Evolutionary conservation across 1,140 invertebrate species (phyloP).

Genomic region (Pinna nobilis): DNA sequence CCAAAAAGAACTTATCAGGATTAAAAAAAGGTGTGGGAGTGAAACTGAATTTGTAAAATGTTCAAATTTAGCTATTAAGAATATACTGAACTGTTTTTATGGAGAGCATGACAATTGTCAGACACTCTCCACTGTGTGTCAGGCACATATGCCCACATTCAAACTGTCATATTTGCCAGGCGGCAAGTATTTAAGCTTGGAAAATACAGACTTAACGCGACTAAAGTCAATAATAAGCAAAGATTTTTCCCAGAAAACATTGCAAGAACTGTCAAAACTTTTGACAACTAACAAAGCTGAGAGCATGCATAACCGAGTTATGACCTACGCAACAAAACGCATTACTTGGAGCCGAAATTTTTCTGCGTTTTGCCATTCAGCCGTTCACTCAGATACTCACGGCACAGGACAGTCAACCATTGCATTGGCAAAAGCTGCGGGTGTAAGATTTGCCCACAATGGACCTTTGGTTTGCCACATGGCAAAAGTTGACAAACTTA

Average conservation of each 20-base stretch:
- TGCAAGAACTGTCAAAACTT: background rate
- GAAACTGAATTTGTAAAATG: background rate
- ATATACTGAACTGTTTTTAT: background rate
- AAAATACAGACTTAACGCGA: background rate
- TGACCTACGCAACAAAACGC: conserved; percentile 23
- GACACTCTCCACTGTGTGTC: background rate
- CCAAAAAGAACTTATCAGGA: background rate
- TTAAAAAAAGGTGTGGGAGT: background rate
- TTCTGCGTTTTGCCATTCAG: conserved; percentile 21
- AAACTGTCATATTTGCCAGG: background rate
- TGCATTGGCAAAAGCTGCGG: background rate
- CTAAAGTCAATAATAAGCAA: background rate
- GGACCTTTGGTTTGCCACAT: conserved; percentile 5
- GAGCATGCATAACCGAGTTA: conserved; percentile 9
- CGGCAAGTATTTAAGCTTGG: background rate
- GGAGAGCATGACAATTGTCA: background rate
- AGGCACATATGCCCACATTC: background rate
- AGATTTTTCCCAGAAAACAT: background rate
- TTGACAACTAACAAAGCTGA: conserved; percentile 4
- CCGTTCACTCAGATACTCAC: conserved; percentile 8
- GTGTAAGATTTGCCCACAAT: background rate
- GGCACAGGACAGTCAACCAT: conserved; percentile 1
- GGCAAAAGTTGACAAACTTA: background rate
- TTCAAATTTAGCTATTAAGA: background rate
- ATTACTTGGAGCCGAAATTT: conserved; percentile 18